These are phyloP conservation scores for Linnaemya vulpina DNA, from an alignment of 2,888 invertebrate genomes.

Conservation along the genomic window DNA sequence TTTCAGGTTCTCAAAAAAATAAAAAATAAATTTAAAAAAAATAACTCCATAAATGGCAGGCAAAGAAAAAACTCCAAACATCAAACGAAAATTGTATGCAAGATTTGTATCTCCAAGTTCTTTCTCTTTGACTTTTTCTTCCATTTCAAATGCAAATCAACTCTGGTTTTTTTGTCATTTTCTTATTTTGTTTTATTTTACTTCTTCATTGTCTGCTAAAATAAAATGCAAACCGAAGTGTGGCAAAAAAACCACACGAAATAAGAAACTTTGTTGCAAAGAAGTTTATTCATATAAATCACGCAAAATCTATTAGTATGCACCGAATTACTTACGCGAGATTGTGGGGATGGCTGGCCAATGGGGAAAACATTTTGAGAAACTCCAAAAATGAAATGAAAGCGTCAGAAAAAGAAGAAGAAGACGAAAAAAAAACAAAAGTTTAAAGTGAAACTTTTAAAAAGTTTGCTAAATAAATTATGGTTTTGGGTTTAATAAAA, in stretches of 20 bases:
- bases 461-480: constrained; percentile 22
- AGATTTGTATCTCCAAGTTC: constrained; percentile 50
- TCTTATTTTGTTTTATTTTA: neutral
- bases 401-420: neutral
- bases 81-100: constrained; percentile 56
- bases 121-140: constrained; percentile 12
- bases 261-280: constrained; percentile 13
- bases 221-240: constrained; percentile 17
- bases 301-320: constrained; percentile 63
- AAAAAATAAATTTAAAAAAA: neutral
- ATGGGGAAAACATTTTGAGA: neutral
- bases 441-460: constrained; percentile 48
- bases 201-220: constrained; percentile 34
- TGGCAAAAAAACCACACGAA: neutral
- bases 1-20: neutral
- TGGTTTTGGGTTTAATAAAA: neutral
- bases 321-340: constrained; percentile 53
- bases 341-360: neutral
- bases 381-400: constrained; percentile 31
- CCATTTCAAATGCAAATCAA: constrained; percentile 52
- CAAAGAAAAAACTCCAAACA: constrained; percentile 36
- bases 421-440: neutral
- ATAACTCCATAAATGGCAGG: constrained; percentile 44
- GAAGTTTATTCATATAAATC: constrained; percentile 58
- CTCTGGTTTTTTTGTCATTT: neutral